Evolutionary conservation across 2,797 vertebrate species (phyloP).

Genomic region (Pelodytes ibericus): DNA sequence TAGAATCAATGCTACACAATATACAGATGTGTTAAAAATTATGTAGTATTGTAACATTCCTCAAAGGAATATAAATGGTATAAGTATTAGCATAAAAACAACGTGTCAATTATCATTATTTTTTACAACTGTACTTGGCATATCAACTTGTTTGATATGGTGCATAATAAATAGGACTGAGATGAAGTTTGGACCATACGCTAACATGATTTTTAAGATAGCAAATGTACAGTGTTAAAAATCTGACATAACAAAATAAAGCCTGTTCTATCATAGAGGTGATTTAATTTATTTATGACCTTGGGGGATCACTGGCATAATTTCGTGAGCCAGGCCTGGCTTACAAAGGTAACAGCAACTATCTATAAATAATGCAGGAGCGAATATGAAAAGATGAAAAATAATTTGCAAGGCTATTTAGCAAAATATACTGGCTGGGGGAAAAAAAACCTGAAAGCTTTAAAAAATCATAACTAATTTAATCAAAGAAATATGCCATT

Average conservation of each 20-base stretch:
- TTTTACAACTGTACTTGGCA: background rate
- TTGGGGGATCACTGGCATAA: slow-evolving; percentile 1
- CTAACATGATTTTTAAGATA: background rate
- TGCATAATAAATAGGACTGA: background rate
- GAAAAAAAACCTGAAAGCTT: too few relatives aligned
- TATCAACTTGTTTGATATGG: background rate
- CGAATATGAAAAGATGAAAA: background rate
- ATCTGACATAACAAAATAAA: slow-evolving; percentile 7
- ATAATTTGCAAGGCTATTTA: too few relatives aligned
- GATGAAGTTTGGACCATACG: background rate
- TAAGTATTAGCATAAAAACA: too few relatives aligned
- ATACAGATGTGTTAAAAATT: too few relatives aligned
- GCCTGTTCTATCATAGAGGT: slow-evolving; percentile 25
- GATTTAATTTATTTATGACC: slow-evolving; percentile 40
- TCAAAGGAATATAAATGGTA: too few relatives aligned
- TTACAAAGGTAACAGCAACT: slow-evolving; percentile 41
- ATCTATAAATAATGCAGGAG: slow-evolving; percentile 39
- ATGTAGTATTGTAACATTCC: too few relatives aligned
- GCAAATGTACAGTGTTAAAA: background rate
- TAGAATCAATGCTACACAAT: too few relatives aligned
- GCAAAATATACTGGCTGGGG: too few relatives aligned
- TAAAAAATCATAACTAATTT: too few relatives aligned
- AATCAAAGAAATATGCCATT: too few relatives aligned
- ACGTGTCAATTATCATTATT: background rate
- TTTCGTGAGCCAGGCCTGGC: slow-evolving; percentile 12